Evolutionary conservation across 2,888 invertebrate species (phyloP), one percentile per base, ranked within the genome.

Genomic region (Cerceris ruficornis): DNA sequence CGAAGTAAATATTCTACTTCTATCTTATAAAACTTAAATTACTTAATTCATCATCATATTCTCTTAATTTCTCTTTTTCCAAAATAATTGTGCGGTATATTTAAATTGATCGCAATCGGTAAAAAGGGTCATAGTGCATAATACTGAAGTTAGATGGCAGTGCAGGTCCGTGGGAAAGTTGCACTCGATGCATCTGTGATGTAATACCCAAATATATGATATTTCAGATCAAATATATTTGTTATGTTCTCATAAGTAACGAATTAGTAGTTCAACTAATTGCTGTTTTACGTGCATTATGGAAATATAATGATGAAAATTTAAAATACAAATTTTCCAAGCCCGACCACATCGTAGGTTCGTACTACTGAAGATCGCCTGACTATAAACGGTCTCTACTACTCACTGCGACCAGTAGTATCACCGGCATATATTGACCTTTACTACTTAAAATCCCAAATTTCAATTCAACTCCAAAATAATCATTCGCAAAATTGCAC

Each of bases 341-440:
- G 61, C 0, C 50, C 17, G 50, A 17, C 62, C 28, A 17, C n/a
- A 50, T n/a, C 55, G 17, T 46, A 7, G 6, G 13, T 7, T 17
- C 11, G 15, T 61, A 62, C 62, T 62, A 62, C 62, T 62, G 50
- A 50, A 6, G 50, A 28, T 39, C 28, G 62, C 9, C 62, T 46
- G 62, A 13, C 28, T 49, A 28, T 13, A 49, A 13, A n/a, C 50
- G 6, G 13, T 46, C 15, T 46, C n/a, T 46, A 46, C 61, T 61
- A 61, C 61, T 61, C 7, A 13, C 8, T 42, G 6, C n/a, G 8
- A 8, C 42, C 42, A 41, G 8, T 59, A 41, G 8, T 41, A 14
- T 6, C 11, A 13, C 4, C 13, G 42, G 2, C 52, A n/a, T 52
- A 52, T 7, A 2, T 52, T 55, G 28, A 7, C 15, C 8, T n/a